These are phyloP conservation scores for Adelognathus sp. DNA, from an alignment of 2,888 invertebrate species.

Conservation along the genomic window DNA sequence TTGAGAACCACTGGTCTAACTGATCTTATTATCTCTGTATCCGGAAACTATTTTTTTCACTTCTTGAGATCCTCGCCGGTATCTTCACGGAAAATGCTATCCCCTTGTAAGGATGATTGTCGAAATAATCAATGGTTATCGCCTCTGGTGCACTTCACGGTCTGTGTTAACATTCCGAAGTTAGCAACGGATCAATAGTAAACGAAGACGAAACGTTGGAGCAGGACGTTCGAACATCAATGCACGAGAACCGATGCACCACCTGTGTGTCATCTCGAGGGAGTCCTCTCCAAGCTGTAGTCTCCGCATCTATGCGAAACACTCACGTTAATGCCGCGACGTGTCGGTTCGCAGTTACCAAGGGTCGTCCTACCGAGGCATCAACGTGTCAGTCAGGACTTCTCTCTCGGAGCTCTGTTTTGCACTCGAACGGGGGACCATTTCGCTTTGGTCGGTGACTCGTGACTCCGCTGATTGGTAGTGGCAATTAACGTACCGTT, in stretches of 20 bases:
- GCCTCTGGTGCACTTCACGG: too few relatives aligned
- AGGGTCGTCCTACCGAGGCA: conserved; percentile 38
- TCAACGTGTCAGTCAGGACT: conserved; percentile 31
- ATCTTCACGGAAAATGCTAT: too few relatives aligned
- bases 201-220: neutral
- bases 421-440: conserved; percentile 23
- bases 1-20: too few relatives aligned
- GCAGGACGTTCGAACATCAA: neutral
- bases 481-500: conserved; percentile 76
- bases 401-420: conserved; percentile 22
- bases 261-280: neutral
- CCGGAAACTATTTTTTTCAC: too few relatives aligned
- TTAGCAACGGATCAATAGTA: neutral
- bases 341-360: conserved; percentile 18
- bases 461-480: conserved; percentile 74
- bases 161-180: neutral
- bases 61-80: too few relatives aligned
- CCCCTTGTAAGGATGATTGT: too few relatives aligned
- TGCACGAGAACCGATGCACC: neutral
- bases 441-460: conserved; percentile 62
- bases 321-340: conserved; percentile 19
- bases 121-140: too few relatives aligned
- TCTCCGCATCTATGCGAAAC: neutral
- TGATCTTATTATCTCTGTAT: too few relatives aligned
- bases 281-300: neutral